A percentile compares a stretch with the other conserved stretches of the same genome.
These are phyloP conservation scores for Cryptocephalus moraei DNA, from an alignment of 2,888 invertebrate species.

Conservation along the genomic window DNA sequence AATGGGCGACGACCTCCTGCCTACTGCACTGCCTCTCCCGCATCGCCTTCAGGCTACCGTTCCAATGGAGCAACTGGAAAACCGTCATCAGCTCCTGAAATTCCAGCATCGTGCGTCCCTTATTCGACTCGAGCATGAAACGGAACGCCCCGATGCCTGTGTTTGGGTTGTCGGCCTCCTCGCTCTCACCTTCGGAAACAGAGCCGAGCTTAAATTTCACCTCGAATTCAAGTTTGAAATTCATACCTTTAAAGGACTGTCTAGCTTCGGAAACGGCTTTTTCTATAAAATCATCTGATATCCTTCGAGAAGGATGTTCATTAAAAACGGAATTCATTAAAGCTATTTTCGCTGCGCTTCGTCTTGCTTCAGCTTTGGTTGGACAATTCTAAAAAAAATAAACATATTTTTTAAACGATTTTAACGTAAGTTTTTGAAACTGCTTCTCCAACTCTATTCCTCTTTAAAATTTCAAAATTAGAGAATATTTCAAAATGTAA, in stretches of 20 bases:
- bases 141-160: conserved; percentile 66
- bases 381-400: conserved; percentile 70
- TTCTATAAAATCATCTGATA: conserved; percentile 89
- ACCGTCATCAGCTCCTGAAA: conserved; percentile 98
- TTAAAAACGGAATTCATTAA: conserved; percentile 96
- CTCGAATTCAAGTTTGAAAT: not conserved
- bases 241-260: conserved; percentile 57
- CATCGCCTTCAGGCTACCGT: conserved; percentile 93
- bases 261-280: conserved; percentile 89
- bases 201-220: too few species aligned
- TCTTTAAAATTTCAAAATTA: too few species aligned
- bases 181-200: conserved; percentile 37
- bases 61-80: conserved; percentile 92
- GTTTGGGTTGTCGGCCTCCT: conserved; percentile 54
- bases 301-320: conserved; percentile 85
- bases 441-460: too few species aligned
- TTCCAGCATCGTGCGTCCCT: conserved; percentile 89
- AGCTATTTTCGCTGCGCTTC: conserved; percentile 92
- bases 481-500: too few species aligned
- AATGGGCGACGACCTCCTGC: conserved; percentile 88
- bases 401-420: too few species aligned
- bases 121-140: conserved; percentile 69
- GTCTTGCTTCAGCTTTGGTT: conserved; percentile 87
- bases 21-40: conserved; percentile 88
- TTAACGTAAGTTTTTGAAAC: too few species aligned